Evolutionary conservation across 2,888 invertebrate species (phyloP).

Genomic region (Epirrhoe alternata): DNA sequence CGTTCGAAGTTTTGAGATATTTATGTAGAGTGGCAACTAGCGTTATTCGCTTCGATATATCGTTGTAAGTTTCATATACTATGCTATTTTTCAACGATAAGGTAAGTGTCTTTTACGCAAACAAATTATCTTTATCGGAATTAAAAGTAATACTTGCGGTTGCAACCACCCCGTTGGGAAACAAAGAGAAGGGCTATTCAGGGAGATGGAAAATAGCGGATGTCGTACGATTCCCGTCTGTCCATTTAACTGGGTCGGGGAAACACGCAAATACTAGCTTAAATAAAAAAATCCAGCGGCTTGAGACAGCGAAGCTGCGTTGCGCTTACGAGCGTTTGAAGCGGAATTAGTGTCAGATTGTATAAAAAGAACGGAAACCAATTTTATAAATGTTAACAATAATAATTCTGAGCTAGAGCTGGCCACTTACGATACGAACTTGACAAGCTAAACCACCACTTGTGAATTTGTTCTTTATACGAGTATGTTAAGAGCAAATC

Average conservation of each 20-base stretch:
- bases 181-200: slow-evolving; percentile 57
- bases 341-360: slow-evolving; percentile 53
- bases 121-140: slow-evolving; percentile 13
- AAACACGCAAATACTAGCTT: slow-evolving; percentile 61
- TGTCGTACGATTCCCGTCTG: slow-evolving; percentile 62
- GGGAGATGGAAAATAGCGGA: slow-evolving; percentile 69
- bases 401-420: not conserved
- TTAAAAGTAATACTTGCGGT: slow-evolving; percentile 45
- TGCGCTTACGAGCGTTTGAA: slow-evolving; percentile 49
- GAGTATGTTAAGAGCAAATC: no score
- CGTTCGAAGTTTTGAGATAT: slow-evolving; percentile 36
- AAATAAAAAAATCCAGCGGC: slow-evolving; percentile 63
- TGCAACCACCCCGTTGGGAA: slow-evolving; percentile 26
- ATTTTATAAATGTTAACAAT: slow-evolving; percentile 10
- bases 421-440: not conserved
- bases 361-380: slow-evolving; percentile 23
- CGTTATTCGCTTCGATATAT: slow-evolving; percentile 15
- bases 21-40: slow-evolving; percentile 27
- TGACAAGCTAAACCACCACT: not conserved
- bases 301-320: slow-evolving; percentile 55
- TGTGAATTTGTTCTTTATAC: not conserved
- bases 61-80: not conserved
- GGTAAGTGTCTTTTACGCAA: not conserved
- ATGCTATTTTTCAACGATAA: no score
- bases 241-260: slow-evolving; percentile 67